Base-by-base conservation (phyloP, 2,113 vertebrate genomes). In the Ursus arctos region DNA sequence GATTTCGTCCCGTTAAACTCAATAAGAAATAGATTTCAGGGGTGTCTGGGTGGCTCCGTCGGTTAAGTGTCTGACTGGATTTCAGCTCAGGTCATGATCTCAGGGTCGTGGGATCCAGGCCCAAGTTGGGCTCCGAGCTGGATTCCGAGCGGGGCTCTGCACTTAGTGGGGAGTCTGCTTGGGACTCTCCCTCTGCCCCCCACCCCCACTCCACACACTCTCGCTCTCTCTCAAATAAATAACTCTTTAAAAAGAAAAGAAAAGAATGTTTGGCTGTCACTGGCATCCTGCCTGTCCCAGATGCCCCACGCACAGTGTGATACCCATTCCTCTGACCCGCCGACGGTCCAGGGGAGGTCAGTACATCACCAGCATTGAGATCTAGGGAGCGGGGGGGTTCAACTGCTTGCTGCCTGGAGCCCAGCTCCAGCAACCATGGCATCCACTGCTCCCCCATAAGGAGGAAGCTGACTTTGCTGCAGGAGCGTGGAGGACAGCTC, bases 241-340 rank as follows among this genome's bases (percentile, higher is more conserved):
- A 19, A 18, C 8, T 18, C 65, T 69, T n/a, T 4, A 69, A n/a
- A n/a, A 69, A 4, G 65, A 12, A 65, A 65, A 33, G 63, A 65
- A 13, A 31, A 65, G 63, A 33, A 65, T 2, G 14, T 65, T 33
- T 28, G 14, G 9, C 21, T 1, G 28, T 6, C 16, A 4, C 1
- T 16, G 28, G 18, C 10, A 8, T 36, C 31, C 31, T 49, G n/a
- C 67, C 36, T 4, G 14, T 24, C 13, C 4, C 53, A 47, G 90
- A 14, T 0, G 7, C 43, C 0, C 0, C 51, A 2, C 1, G 0
- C 22, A 16, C 9, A 28, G 22, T 0, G 15, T 22, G 36, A 19
- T 43, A 43, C 43, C 49, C 1, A 65, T 14, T 19, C 16, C 28
- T 57, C n/a, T 1, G 15, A 18, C 28, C 3, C 6, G 2, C 13